Evolutionary conservation across 1,140 invertebrate species (phyloP), one percentile per base, ranked within the genome.

Genomic region (Neodiprion fabricii): DNA sequence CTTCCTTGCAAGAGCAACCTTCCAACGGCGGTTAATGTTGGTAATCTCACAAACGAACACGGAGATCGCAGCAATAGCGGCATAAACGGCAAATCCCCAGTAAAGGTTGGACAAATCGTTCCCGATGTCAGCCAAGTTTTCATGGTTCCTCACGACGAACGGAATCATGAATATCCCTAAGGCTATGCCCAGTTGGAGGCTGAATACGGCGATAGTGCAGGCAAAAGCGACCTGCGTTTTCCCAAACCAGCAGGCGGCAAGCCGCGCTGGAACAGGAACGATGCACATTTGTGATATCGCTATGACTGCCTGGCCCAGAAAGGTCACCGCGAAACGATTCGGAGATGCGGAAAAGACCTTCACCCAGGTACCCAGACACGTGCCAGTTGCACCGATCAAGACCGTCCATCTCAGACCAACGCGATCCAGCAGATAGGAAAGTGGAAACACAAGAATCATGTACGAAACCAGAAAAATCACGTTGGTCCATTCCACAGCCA

Each of bases 201-300:
- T 95, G 81, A 96, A 95, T 10, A 96, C 91, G 11, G 94, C 93
- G 23, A 95, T 88, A 50, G 94, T 92, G 77, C 93, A 95, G 3
- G 95, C 95, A 3, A 93, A 94, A 48, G 85, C 86, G 91, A 95
- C 92, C 92, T 96, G 76, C 89, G 90, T 78, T 8, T 86, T 79
- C 68, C 83, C 85, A 76, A 90, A 90, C 89, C 89, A 90, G 53
- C 86, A 84, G 0, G 94, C 93, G 2, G 94, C 93, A n/a, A 96
- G 79, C 67, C 91, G 89, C 8, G 94, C 91, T 1, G 95, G 94
- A 72, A 95, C 90, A 68, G 92, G 17, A 21, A 21, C 17, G 17
- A 21, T 21, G 17, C 17, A 21, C 17, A 21, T 21, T 21, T 21
- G 17, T 21, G 17, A 21, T 21, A 21, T 21, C 17, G 17, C 17